Base-by-base conservation (phyloP, 2,113 vertebrate genomes). In the Xiphophorus maculatus region DNA sequence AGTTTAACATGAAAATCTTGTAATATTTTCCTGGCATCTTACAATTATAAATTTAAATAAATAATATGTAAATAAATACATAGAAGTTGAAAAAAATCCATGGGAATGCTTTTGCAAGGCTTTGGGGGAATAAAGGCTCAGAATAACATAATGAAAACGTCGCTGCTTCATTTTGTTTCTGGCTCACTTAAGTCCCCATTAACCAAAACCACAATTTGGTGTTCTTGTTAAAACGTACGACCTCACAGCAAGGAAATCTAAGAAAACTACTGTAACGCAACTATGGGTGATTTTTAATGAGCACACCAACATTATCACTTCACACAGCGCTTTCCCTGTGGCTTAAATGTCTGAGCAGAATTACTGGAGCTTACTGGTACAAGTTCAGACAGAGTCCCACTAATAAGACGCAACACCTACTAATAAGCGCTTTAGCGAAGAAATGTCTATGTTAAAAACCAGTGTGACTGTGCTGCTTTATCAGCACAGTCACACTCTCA, bases 371-470 rank as follows among this genome's bases (percentile, higher is more conserved):
- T 68, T 90, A 89, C 82, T 73, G 61, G 64, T 74, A 66, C 62
- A 73, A 82, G 76, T 77, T 84, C 67, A 77, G 73, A 77, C 69
- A 17, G 32, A 74, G 40, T 65, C 42, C 77, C 14, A 28, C 77
- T 84, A 87, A 91, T 88, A 73, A 88, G 60, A 81, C 63, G 66
- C 78, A 74, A 71, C 76, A 70, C 40, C 58, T 37, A 68, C 86
- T 91, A 89, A 87, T 83, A 86, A 74, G 76, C 68, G 85, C 76
- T 87, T 88, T 76, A 83, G 77, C 42, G 73, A 69, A 86, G 81
- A 82, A 83, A 64, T 75, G 74, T 85, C 82, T 79, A 44, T 80
- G 74, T 84, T 60, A 76, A 78, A 82, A 78, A 29, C 22, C 51
- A 80, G 81, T 69, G 71, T 78, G 82, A 74, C 19, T 71, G 60